Conservation (phyloP, 2,113 vertebrate genomes). For the Myiozetetes cayanensis region DNA sequence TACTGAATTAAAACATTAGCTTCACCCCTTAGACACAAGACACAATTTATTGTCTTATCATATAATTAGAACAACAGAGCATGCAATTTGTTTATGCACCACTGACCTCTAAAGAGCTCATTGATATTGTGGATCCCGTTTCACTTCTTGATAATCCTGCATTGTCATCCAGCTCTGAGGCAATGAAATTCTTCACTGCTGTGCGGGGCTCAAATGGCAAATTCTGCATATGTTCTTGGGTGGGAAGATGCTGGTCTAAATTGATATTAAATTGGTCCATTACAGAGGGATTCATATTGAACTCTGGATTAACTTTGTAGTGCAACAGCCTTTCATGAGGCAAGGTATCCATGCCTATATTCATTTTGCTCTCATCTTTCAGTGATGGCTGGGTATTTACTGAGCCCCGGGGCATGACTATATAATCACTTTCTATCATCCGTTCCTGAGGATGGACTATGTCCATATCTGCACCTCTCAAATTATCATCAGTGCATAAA, state of each 20-base stretch:
- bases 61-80: neutral
- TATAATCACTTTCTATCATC: slow-evolving; percentile 98
- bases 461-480: slow-evolving; percentile 91
- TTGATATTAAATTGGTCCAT: slow-evolving; percentile 93
- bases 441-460: slow-evolving; percentile 86
- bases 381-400: slow-evolving; percentile 86
- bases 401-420: slow-evolving; percentile 92
- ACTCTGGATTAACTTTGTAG: slow-evolving; percentile 95
- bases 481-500: slow-evolving; percentile 93
- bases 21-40: neutral
- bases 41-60: neutral
- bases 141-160: slow-evolving; percentile 93
- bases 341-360: slow-evolving; percentile 92
- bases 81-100: slow-evolving; percentile 10
- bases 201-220: slow-evolving; percentile 96
- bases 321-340: slow-evolving; percentile 94
- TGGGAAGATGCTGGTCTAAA: slow-evolving; percentile 90
- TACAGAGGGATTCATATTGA: slow-evolving; percentile 87
- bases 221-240: slow-evolving; percentile 93
- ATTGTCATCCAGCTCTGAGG: slow-evolving; percentile 92
- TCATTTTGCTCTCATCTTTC: slow-evolving; percentile 95
- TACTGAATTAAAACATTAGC: slow-evolving; percentile 3
- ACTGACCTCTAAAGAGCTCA: slow-evolving; percentile 98
- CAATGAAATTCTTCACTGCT: slow-evolving; percentile 98
- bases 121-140: slow-evolving; percentile 97